phyloP scores from a whole-genome alignment of 2,797 vertebrate species.

The Siniperca obscura region DNA sequence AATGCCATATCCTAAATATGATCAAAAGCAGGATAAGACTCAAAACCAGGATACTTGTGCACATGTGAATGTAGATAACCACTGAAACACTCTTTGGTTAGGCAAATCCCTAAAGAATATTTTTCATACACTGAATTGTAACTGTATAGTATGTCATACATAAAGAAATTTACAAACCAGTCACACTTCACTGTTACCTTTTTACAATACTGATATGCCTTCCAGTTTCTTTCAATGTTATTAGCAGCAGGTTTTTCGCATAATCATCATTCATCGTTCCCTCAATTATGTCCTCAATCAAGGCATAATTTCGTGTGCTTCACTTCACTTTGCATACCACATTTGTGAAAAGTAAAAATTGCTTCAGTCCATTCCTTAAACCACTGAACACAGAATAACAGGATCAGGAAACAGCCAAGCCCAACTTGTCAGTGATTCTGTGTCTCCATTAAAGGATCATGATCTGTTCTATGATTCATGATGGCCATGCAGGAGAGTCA shows the following conservation, averaged over 20 bases:
- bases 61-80: not conserved
- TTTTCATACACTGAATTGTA: not conserved
- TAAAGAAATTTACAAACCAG: slow-evolving; percentile 15
- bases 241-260: slow-evolving; percentile 43
- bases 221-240: slow-evolving; percentile 40
- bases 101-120: slow-evolving; percentile 11
- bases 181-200: slow-evolving; percentile 28
- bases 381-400: slow-evolving; percentile 55
- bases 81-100: not conserved
- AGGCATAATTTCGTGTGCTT: slow-evolving; percentile 45
- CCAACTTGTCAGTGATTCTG: slow-evolving; percentile 72
- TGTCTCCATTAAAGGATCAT: slow-evolving; percentile 80
- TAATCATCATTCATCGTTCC: slow-evolving; percentile 38
- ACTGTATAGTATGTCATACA: not conserved
- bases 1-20: not conserved
- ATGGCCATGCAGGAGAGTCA: slow-evolving; percentile 73
- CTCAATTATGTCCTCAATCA: slow-evolving; percentile 62
- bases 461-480: slow-evolving; percentile 84
- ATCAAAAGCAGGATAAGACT: not conserved
- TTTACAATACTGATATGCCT: slow-evolving; percentile 29
- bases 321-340: slow-evolving; percentile 48
- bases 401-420: slow-evolving; percentile 64
- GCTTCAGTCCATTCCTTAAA: slow-evolving; percentile 53
- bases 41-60: not conserved
- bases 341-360: slow-evolving; percentile 56